Percentiles rank a stretch among this genome's conserved stretches.
phyloP scores from a whole-genome alignment of 2,113 vertebrate genomes.

The Grus americana region DNA sequence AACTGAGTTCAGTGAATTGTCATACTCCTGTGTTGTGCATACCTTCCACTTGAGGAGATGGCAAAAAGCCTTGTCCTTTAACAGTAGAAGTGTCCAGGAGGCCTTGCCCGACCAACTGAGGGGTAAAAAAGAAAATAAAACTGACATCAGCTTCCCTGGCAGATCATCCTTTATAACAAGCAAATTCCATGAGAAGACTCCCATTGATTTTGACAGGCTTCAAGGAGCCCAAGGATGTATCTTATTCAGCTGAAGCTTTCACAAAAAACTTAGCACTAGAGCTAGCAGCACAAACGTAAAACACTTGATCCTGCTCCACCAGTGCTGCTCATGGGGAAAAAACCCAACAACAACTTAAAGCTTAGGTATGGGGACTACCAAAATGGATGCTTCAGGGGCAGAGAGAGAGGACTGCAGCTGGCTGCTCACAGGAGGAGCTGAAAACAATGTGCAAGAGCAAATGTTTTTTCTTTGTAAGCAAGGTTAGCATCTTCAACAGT shows the following conservation, averaged over 20 bases:
- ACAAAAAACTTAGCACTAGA: neutral
- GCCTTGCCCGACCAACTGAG: neutral
- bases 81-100: accelerated
- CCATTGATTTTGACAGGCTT: neutral
- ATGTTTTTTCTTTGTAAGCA: neutral
- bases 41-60: neutral
- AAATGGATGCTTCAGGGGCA: neutral
- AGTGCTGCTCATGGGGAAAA: neutral
- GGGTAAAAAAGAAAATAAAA: neutral
- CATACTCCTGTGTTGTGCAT: accelerated
- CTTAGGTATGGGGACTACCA: accelerated
- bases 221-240: neutral
- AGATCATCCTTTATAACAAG: neutral
- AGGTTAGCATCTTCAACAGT: neutral
- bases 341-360: neutral
- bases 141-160: neutral
- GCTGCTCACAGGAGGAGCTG: neutral
- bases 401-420: neutral
- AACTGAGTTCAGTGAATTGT: neutral
- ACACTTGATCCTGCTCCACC: neutral
- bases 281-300: neutral
- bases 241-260: neutral
- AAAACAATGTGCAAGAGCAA: neutral
- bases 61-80: neutral
- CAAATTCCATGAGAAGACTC: accelerated